Evolutionary conservation across 2,888 invertebrate species (phyloP).

Genomic region (Pyrrhia umbra): DNA sequence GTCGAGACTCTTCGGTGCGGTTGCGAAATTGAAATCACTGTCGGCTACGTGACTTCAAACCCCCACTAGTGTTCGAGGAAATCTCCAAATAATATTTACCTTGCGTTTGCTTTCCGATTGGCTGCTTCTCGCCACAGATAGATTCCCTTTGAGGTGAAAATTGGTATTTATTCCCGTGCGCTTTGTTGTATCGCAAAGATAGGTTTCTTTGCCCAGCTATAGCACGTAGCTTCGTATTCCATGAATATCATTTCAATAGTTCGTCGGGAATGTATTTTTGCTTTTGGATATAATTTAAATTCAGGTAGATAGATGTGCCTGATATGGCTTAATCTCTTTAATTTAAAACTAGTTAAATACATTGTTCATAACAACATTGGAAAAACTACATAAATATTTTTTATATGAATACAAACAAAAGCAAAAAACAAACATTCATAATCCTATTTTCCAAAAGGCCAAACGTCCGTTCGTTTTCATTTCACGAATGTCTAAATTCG

Average conservation of each 20-base stretch:
- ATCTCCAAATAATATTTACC: conserved; percentile 85
- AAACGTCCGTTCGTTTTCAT: conserved; percentile 41
- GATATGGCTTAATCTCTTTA: background rate
- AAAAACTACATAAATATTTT: background rate
- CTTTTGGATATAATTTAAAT: background rate
- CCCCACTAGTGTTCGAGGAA: conserved; percentile 78
- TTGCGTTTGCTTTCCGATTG: conserved; percentile 76
- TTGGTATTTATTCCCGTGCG: conserved; percentile 80
- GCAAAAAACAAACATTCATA: background rate
- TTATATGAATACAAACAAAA: background rate
- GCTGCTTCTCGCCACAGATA: conserved; percentile 72
- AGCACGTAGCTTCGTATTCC: background rate
- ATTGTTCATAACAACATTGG: background rate
- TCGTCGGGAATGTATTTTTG: conserved; percentile 18
- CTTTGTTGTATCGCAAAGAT: conserved; percentile 67
- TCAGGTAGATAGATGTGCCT: background rate
- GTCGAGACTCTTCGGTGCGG: conserved; percentile 71
- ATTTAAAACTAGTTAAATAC: background rate
- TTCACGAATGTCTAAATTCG: conserved; percentile 50
- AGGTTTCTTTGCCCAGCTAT: conserved; percentile 42
- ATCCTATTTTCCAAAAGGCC: conserved; percentile 44
- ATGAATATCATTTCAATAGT: conserved; percentile 29
- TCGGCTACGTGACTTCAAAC: conserved; percentile 84
- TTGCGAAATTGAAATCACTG: conserved; percentile 85
- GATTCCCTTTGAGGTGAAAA: conserved; percentile 81